Conservation (phyloP, 2,888 invertebrate genomes). For the Brenthis daphne region DNA sequence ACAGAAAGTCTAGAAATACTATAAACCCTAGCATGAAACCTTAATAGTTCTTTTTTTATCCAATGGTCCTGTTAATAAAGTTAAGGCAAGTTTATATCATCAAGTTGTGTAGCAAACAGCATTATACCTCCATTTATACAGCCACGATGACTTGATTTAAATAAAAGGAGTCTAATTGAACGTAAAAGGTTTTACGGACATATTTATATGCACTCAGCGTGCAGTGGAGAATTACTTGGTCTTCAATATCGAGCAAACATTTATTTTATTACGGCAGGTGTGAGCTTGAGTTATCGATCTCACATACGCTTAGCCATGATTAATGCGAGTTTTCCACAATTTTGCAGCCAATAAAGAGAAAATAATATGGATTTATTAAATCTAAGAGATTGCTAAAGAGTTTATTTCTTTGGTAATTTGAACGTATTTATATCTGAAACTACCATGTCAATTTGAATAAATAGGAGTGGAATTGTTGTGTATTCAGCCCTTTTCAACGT, state of each 20-base stretch:
- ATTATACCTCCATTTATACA: background rate
- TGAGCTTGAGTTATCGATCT: slow-evolving; percentile 23
- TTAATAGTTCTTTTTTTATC: no score
- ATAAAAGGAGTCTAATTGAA: background rate
- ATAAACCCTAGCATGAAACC: no score
- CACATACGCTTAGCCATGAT: slow-evolving; percentile 19
- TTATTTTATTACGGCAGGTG: slow-evolving; percentile 21
- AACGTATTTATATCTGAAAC: no score
- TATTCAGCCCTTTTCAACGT: no score
- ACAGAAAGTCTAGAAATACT: no score
- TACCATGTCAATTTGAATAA: no score
- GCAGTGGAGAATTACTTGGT: slow-evolving; percentile 11
- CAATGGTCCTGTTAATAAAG: no score
- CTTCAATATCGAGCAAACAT: slow-evolving; percentile 21
- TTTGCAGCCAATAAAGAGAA: slow-evolving; percentile 4
- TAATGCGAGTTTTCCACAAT: slow-evolving; percentile 13
- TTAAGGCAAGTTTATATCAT: no score
- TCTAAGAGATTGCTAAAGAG: no score
- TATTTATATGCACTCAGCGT: slow-evolving; percentile 23
- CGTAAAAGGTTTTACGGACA: background rate
- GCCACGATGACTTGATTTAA: background rate
- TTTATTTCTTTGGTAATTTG: no score
- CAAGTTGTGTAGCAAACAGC: no score
- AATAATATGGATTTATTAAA: background rate
- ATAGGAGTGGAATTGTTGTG: no score